Evolutionary conservation across 1,140 invertebrate genomes (phyloP).

Genomic region (Drosophila ohnishii): DNA sequence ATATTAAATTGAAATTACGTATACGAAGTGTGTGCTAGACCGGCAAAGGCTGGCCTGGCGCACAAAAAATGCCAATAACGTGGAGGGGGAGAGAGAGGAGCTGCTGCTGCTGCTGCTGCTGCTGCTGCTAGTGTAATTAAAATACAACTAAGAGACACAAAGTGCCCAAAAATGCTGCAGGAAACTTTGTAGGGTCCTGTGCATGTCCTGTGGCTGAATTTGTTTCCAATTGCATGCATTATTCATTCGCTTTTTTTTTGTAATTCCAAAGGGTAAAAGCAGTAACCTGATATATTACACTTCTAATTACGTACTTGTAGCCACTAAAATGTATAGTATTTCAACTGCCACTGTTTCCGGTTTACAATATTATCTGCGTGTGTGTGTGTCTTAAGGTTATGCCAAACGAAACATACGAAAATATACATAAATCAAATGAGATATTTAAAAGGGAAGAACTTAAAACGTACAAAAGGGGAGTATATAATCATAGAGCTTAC

Average conservation of each 20-base stretch:
- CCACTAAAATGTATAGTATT: background rate
- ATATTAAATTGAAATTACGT: slow-evolving; percentile 79
- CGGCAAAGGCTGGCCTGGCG: slow-evolving; percentile 17
- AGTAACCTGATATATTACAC: slow-evolving; percentile 1
- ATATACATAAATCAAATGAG: background rate
- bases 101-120: background rate
- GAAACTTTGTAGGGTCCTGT: background rate
- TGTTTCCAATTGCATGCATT: slow-evolving; percentile 1
- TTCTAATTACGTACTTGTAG: slow-evolving; percentile 5
- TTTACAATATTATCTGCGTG: slow-evolving; percentile 2
- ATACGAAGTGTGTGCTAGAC: slow-evolving; percentile 48
- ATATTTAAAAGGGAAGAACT: background rate
- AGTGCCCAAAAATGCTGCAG: slow-evolving; percentile 13
- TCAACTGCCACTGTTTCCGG: slow-evolving; percentile 3
- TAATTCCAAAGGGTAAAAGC: background rate
- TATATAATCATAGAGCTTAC: background rate
- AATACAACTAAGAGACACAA: slow-evolving; percentile 25
- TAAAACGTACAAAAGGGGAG: background rate
- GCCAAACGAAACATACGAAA: background rate
- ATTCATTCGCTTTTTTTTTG: background rate
- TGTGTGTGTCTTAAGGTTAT: slow-evolving; percentile 5
- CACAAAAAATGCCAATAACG: slow-evolving; percentile 15
- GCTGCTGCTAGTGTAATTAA: slow-evolving; percentile 28
- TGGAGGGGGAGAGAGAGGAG: background rate
- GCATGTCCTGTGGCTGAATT: slow-evolving; percentile 1